phyloP scores from a whole-genome alignment of 2,888 invertebrate genomes.

The Euclidia mi region DNA sequence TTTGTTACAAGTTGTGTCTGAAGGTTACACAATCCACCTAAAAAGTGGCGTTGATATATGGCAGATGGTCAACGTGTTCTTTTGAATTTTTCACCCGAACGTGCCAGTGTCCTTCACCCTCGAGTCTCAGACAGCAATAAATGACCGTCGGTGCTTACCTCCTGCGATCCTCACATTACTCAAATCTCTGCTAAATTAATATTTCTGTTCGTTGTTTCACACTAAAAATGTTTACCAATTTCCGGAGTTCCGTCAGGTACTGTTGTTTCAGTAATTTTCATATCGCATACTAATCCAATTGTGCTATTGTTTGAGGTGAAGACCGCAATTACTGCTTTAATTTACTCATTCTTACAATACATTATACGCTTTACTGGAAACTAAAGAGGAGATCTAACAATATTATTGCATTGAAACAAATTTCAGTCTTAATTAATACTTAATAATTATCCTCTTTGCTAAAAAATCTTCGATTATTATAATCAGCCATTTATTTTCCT shows the following conservation, averaged over 20 bases:
- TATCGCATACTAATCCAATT: constrained; percentile 4
- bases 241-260: constrained; percentile 16
- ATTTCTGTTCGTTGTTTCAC: constrained; percentile 16
- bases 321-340: not conserved
- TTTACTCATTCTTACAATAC: not conserved
- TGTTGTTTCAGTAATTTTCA: constrained; percentile 17
- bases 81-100: constrained; percentile 27
- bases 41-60: not conserved
- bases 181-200: constrained; percentile 33
- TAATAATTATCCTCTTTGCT: too few species aligned
- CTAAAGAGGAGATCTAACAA: not conserved
- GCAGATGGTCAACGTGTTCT: constrained; percentile 30
- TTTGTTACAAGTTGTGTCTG: constrained; percentile 11
- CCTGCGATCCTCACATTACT: constrained; percentile 8
- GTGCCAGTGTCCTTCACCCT: constrained; percentile 20
- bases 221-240: constrained; percentile 26
- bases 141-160: constrained; percentile 21
- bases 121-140: constrained; percentile 39
- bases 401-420: too few species aligned
- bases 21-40: too few species aligned
- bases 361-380: not conserved
- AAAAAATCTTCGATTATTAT: not conserved
- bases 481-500: too few species aligned
- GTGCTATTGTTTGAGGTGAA: not conserved
- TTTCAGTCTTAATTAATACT: too few species aligned